Evolutionary conservation across 2,113 vertebrate genomes (phyloP).

Genomic region (Microcebus jonahi): DNA sequence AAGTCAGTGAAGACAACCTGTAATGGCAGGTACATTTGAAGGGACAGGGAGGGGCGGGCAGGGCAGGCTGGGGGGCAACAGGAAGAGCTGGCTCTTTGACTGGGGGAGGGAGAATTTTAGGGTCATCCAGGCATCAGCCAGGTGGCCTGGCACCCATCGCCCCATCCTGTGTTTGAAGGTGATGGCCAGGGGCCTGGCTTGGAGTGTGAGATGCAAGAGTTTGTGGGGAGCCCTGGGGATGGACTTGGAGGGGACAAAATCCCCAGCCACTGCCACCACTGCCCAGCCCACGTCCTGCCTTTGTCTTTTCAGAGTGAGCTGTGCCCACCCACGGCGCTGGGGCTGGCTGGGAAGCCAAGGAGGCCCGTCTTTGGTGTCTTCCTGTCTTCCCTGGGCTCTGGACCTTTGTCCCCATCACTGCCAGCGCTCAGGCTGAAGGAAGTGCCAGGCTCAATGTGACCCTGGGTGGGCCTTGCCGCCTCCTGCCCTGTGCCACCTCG

Average conservation of each 20-base stretch:
- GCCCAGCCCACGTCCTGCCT: background rate
- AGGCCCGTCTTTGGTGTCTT: background rate
- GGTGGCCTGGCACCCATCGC: background rate
- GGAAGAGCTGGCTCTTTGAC: background rate
- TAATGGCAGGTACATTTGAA: conserved; percentile 1
- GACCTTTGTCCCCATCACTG: background rate
- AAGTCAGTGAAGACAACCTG: conserved; percentile 57
- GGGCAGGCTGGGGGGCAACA: too few species aligned
- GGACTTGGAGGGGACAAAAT: background rate
- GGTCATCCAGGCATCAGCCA: background rate
- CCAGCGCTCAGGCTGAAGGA: background rate
- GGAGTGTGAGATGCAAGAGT: background rate
- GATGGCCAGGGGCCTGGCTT: rapidly evolving
- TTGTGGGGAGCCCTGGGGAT: background rate
- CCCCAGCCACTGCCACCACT: rapidly evolving
- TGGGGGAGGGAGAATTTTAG: background rate
- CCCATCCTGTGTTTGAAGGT: background rate
- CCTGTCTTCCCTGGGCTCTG: background rate
- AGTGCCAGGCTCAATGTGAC: background rate
- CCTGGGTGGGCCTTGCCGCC: background rate
- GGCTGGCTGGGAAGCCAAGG: background rate
- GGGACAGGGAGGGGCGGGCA: too few species aligned
- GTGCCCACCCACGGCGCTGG: rapidly evolving
- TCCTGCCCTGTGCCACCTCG: background rate
- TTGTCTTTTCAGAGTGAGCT: conserved; percentile 47